These are phyloP conservation scores for Poeciliopsis gracilis DNA, from an alignment of 2,797 vertebrate species.

Conservation along the genomic window DNA sequence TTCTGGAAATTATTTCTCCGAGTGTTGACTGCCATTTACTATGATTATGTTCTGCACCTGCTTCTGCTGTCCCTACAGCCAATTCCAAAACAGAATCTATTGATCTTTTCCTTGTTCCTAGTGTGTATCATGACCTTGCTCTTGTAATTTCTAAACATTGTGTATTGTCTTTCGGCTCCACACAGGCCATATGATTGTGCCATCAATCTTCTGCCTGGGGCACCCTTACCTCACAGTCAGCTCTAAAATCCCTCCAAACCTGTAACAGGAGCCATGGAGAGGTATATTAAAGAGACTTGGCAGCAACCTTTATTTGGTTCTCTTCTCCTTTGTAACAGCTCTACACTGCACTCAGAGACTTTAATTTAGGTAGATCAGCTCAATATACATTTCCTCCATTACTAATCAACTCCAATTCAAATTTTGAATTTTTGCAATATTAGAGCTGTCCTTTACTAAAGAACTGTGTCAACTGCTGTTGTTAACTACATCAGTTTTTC, in stretches of 20 bases:
- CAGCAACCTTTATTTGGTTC: background rate
- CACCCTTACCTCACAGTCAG: background rate
- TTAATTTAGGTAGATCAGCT: background rate
- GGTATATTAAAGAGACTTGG: background rate
- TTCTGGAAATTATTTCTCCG: background rate
- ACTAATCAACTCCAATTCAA: background rate
- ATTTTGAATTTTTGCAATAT: no score
- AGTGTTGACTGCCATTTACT: background rate
- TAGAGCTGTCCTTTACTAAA: no score
- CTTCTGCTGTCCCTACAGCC: background rate
- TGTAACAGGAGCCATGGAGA: background rate
- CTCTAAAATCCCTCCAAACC: conserved; percentile 6
- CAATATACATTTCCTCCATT: background rate
- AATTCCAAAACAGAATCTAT: conserved; percentile 3
- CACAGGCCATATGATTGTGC: background rate
- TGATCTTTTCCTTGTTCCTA: conserved; percentile 7
- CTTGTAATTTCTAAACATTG: conserved; percentile 5
- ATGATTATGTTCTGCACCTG: background rate
- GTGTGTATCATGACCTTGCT: conserved; percentile 15
- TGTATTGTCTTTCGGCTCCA: conserved; percentile 4
- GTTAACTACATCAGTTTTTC: no score
- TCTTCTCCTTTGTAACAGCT: background rate
- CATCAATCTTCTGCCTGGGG: conserved; percentile 4
- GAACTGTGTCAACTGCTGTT: no score
- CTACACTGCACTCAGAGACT: background rate